These are phyloP conservation scores for Takifugu ocellatus DNA, from an alignment of 2,797 vertebrate genomes.

Conservation along the genomic window DNA sequence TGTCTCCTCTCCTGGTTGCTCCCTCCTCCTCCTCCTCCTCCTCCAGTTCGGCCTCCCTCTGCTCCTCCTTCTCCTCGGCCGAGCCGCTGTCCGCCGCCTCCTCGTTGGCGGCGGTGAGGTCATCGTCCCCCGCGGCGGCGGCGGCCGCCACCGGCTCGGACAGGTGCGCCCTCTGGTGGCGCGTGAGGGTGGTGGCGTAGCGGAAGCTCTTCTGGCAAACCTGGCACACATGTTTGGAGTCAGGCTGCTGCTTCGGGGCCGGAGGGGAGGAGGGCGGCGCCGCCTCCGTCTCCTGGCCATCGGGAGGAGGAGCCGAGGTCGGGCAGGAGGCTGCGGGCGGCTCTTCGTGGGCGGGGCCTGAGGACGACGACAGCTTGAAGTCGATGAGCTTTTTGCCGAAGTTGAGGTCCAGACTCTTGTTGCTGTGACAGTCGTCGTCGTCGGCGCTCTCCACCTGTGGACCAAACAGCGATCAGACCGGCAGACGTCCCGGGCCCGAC, in stretches of 20 bases:
- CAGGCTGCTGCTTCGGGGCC: slow-evolving; percentile 68
- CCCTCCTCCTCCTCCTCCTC: slow-evolving; percentile 30
- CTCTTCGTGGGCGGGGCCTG: slow-evolving; percentile 49
- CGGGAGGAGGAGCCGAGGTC: slow-evolving; percentile 30
- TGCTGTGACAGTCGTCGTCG: slow-evolving; percentile 85
- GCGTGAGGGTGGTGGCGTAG: slow-evolving; percentile 86
- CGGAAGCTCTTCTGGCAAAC: slow-evolving; percentile 91
- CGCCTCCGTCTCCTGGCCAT: background rate
- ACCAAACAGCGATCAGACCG: background rate
- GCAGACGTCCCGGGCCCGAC: background rate
- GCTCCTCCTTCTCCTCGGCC: slow-evolving; percentile 51
- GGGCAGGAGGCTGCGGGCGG: slow-evolving; percentile 42
- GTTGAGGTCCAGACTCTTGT: slow-evolving; percentile 94
- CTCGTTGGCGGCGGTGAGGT: slow-evolving; percentile 19
- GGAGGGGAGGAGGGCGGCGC: slow-evolving; percentile 33
- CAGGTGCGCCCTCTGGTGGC: slow-evolving; percentile 87
- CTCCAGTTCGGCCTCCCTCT: slow-evolving; percentile 70
- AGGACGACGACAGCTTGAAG: slow-evolving; percentile 72
- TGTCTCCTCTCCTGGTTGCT: slow-evolving; percentile 68
- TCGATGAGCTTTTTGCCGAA: slow-evolving; percentile 93
- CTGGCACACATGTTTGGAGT: slow-evolving; percentile 83
- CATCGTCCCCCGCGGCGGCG: slow-evolving; percentile 43
- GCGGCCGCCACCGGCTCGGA: slow-evolving; percentile 53
- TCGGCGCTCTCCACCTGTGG: slow-evolving; percentile 62
- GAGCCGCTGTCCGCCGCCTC: slow-evolving; percentile 41